Evolutionary conservation across 2,113 vertebrate species (phyloP), one percentile per base, ranked within the genome.

Genomic region (Ciconia stormi): DNA sequence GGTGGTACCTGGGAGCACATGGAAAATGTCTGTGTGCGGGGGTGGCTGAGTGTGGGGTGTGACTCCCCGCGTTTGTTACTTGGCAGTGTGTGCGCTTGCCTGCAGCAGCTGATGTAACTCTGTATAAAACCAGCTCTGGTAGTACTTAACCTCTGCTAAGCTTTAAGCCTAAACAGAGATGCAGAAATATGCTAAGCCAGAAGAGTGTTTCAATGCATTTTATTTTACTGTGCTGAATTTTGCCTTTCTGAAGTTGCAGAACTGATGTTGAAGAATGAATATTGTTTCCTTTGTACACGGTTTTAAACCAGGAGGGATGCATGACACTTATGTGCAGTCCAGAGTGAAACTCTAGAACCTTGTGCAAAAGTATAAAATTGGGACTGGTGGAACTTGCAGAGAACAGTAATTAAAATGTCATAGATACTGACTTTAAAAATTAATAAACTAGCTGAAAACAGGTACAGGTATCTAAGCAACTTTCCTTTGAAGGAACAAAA

Each of bases 81-180:
- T 0, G 0, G 36, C 52, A 49, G 3, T 10, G 11, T 30, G 8
- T 49, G 32, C 1, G 1, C 49, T 71, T 71, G 26, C 12, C 50
- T 44, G 44, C 30, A 26, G 40, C 58, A 61, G 9, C 63, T 53
- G 30, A 16, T 36, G 11, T n/a, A 49, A n/a, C 23, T 27, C 9
- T 29, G 19, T 50, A 22, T 44, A 49, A 58, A 86, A 47, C 5
- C 40, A 42, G 30, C 38, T 42, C 58, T 66, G 38, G 58, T 44
- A 34, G 46, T n/a, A 32, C 30, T 59, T 58, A 36, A 55, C 20
- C 27, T 72, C 52, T 59, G 34, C 21, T 74, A 52, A 71, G n/a
- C 6, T 71, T 65, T 71, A 70, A 65, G 21, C 13, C 18, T 76
- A 26, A 58, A 52, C 13, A 92, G 69, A 76, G 30, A 65, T 42